Evolutionary conservation across 2,888 invertebrate species (phyloP).

Genomic region (Nycteola revayana): DNA sequence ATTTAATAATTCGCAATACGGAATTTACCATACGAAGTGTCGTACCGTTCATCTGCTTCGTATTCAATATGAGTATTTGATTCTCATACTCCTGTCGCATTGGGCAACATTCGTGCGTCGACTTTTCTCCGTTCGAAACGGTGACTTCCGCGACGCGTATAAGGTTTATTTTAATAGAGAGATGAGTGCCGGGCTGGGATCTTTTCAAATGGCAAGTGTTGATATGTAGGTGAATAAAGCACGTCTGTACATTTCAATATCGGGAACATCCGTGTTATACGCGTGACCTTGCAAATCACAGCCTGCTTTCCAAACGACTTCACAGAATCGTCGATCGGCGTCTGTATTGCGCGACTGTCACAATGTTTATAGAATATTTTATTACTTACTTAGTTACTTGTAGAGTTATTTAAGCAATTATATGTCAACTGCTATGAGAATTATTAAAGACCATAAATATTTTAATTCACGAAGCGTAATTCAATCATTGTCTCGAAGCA

Average conservation of each 20-base stretch:
- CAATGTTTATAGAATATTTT: constrained; percentile 68
- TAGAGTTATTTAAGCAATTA: constrained; percentile 62
- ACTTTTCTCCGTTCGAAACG: constrained; percentile 57
- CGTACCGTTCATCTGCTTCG: constrained; percentile 78
- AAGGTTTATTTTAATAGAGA: constrained; percentile 56
- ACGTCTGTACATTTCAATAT: constrained; percentile 81
- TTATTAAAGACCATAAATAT: constrained; percentile 41
- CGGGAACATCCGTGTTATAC: constrained; percentile 82
- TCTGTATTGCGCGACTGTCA: constrained; percentile 69
- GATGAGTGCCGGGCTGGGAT: constrained; percentile 52
- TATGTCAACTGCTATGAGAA: constrained; percentile 50
- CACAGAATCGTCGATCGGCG: constrained; percentile 72
- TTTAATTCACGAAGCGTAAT: constrained; percentile 48
- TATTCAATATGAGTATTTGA: constrained; percentile 81
- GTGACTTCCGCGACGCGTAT: constrained; percentile 48
- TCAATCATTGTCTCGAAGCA: constrained; percentile 32
- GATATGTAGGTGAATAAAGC: constrained; percentile 82
- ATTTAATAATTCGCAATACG: constrained; percentile 82
- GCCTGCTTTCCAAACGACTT: constrained; percentile 82
- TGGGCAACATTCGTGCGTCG: constrained; percentile 65
- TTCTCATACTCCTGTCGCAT: constrained; percentile 80
- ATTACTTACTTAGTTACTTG: constrained; percentile 57
- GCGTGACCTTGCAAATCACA: constrained; percentile 83
- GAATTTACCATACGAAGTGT: constrained; percentile 79
- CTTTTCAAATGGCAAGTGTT: constrained; percentile 74